phyloP scores from a whole-genome alignment of 2,113 vertebrate genomes.

The Ardeotis arabs region DNA sequence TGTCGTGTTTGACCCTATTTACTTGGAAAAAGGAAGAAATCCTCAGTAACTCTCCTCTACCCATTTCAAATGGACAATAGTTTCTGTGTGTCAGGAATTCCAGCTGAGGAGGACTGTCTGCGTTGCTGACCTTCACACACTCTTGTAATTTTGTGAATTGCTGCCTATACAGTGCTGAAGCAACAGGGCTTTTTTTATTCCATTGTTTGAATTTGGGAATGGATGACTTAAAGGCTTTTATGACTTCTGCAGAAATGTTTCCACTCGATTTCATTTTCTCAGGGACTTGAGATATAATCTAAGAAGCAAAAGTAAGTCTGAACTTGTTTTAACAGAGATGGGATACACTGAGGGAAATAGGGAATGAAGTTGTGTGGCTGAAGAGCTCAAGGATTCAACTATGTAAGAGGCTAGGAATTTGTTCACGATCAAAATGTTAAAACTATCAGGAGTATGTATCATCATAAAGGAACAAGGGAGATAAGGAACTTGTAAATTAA shows the following conservation, averaged over 20 bases:
- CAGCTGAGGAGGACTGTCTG: slow-evolving; percentile 55
- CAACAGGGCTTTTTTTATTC: slow-evolving; percentile 47
- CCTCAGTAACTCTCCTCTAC: neutral
- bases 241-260: neutral
- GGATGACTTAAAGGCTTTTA: slow-evolving; percentile 21
- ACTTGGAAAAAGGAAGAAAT: slow-evolving; percentile 42
- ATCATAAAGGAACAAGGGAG: neutral
- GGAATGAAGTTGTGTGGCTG: fast-evolving
- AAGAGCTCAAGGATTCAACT: neutral
- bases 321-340: neutral
- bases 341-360: neutral
- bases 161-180: neutral
- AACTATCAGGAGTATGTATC: neutral
- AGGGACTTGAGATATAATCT: neutral
- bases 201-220: neutral
- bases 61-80: slow-evolving; percentile 31
- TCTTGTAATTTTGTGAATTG: neutral
- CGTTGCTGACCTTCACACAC: slow-evolving; percentile 49
- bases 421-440: neutral
- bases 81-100: slow-evolving; percentile 56
- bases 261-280: neutral
- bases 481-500: neutral
- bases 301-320: neutral
- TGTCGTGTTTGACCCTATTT: slow-evolving; percentile 20
- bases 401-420: neutral